Evolutionary conservation across 2,797 vertebrate species (phyloP), one percentile per base, ranked within the genome.

Genomic region (Sternarchorhynchus goeldii): DNA sequence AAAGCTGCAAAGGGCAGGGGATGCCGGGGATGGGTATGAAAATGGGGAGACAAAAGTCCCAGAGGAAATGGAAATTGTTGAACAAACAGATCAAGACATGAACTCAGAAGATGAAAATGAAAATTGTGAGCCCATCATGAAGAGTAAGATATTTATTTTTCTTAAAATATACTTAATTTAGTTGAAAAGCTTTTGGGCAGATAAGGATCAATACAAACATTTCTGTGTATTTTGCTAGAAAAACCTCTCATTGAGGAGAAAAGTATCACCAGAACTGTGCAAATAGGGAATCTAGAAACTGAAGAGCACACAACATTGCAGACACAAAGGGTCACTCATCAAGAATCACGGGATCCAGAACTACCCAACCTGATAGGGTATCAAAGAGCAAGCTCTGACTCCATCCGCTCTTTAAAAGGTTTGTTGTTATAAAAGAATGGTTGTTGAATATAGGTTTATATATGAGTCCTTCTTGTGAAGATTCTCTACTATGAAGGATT

Each of bases 31-130:
- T 21, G 18, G 2, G 25, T 25, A 18, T 55, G 65, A 75, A 18
- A 45, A 73, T 7, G 82, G 59, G 1, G 82, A 86, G 63, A 85
- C 78, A 1, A 79, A 39, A 56, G 72, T 87, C 25, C 89, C 89
- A 80, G 87, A 89, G 29, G 75, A 88, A 25, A 80, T 87, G 63
- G 88, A 91, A 29, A 57, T 84, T 20, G 72, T 10, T 36, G 79
- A 75, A 1, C 21, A 12, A 32, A 74, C 80, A 50, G 79, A 84
- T 18, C 6, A 84, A 67, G 83, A 86, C 77, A 90, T 86, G 81
- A 75, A 66, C 67, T 32, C 29, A 5, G 65, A 31, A 1, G 82
- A 85, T 7, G 73, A 85, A 32, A 32, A 41, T n/a, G 53, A 68
- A 25, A 79, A 41, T 45, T 67, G 18, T 68, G 55, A 80, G 59